phyloP scores from a whole-genome alignment of 2,113 vertebrate species.

The Siniperca chuatsi region DNA sequence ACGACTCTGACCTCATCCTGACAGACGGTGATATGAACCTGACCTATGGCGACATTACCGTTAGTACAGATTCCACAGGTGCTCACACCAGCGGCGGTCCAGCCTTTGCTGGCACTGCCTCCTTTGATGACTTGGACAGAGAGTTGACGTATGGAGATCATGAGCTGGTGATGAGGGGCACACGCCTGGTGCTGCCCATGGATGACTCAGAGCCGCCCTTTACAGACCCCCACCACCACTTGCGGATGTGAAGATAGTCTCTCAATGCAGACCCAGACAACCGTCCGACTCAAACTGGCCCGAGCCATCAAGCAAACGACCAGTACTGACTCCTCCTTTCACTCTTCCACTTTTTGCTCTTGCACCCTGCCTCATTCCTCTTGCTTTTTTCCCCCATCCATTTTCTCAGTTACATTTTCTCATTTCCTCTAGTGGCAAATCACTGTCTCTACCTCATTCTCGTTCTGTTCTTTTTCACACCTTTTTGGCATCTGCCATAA shows the following conservation, averaged over 20 bases:
- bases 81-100: conserved; percentile 71
- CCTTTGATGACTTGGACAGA: conserved; percentile 88
- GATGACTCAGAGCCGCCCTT: conserved; percentile 93
- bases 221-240: conserved; percentile 72
- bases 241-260: conserved; percentile 63
- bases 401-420: conserved; percentile 43
- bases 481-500: conserved; percentile 40
- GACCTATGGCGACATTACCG: conserved; percentile 92
- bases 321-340: conserved; percentile 44
- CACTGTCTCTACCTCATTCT: conserved; percentile 74
- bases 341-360: conserved; percentile 26
- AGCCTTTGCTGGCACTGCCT: conserved; percentile 56
- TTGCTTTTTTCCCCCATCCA: background rate
- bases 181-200: conserved; percentile 96
- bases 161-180: conserved; percentile 95
- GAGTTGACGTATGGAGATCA: conserved; percentile 92
- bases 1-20: conserved; percentile 97
- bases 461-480: conserved; percentile 51
- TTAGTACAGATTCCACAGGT: conserved; percentile 86
- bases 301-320: conserved; percentile 54
- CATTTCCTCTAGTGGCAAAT: conserved; percentile 39
- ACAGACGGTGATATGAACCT: conserved; percentile 93
- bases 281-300: conserved; percentile 27
- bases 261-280: conserved; percentile 3
- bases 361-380: conserved; percentile 34